Evolutionary conservation across 1,140 invertebrate species (phyloP), one percentile per base, ranked within the genome.

Genomic region (Meteorus sp.): DNA sequence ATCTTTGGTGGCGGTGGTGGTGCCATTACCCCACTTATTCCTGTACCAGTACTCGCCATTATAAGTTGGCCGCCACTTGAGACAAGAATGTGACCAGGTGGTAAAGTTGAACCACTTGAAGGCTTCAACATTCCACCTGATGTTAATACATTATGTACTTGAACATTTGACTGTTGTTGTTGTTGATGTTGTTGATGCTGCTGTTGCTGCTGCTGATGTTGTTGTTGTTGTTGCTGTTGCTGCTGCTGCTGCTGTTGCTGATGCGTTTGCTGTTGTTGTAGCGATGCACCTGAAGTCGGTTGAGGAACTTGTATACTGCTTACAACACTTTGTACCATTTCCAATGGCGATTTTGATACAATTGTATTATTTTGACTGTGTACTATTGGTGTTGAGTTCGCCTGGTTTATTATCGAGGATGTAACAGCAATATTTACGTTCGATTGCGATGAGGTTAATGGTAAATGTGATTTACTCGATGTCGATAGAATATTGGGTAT

Each of bases 301-400:
- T 83, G 81, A 56, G 85, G 84, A 53, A 87, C 80, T 73, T 89
- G 88, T 64, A 89, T 86, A 71, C 85, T 89, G 61, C 88, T 89
- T 17, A 91, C 89, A 13, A 90, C 88, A 73, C 86, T 90, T 70
- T 91, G 89, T 1, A 90, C 88, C 88, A 90, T 90, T 78, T 91
- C 89, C 17, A 90, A 68, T 2, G 89, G 89, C 25, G 89, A 88
- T 71, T 90, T 90, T 3, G 87, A 83, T 43, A 85, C 73, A 11
- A 73, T 77, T 0, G 56, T 20, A 53, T 23, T 59, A 2, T 56
- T 58, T 23, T 73, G 74, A 61, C 62, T 70, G 5, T 59, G 59
- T 2, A 67, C 27, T 2, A 73, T 54, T 22, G 72, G 23, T 5
- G 48, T 56, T 2, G 63, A 53, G 35, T 66, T 63, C 2, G 61